Evolutionary conservation across 1,140 invertebrate genomes (phyloP).

Genomic region (Papilio polyxenes): DNA sequence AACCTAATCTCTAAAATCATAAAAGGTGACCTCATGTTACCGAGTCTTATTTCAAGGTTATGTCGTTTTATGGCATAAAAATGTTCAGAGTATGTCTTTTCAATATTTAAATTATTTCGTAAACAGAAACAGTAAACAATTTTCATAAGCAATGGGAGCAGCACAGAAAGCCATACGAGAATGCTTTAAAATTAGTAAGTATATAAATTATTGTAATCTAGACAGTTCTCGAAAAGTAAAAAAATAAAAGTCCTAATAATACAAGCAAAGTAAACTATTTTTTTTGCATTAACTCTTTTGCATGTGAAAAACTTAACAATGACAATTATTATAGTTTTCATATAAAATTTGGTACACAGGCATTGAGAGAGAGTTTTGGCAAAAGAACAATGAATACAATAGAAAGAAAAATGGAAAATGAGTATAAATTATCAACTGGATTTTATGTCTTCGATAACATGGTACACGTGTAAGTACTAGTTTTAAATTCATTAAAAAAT

Average conservation of each 20-base stretch:
- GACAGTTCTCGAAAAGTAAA: neutral
- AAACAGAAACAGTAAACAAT: constrained; percentile 48
- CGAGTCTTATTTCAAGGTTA: neutral
- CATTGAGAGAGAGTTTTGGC: constrained; percentile 58
- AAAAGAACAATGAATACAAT: constrained; percentile 59
- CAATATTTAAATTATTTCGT: constrained; percentile 37
- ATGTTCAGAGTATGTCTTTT: neutral
- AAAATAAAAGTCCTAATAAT: too few species aligned
- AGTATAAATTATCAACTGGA: constrained; percentile 49
- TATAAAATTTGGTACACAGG: constrained; percentile 45
- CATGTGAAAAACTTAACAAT: too few species aligned
- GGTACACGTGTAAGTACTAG: constrained; percentile 57
- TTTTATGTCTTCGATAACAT: constrained; percentile 58
- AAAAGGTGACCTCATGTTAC: neutral
- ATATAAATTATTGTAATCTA: constrained; percentile 11
- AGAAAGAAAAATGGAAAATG: constrained; percentile 46
- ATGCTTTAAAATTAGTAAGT: constrained; percentile 56
- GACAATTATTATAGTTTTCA: too few species aligned
- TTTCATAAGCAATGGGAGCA: constrained; percentile 55
- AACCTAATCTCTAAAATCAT: too few species aligned
- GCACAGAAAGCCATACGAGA: constrained; percentile 53
- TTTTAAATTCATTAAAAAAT: neutral
- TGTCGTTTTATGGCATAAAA: neutral
- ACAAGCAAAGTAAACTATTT: neutral
- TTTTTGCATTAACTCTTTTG: neutral